Evolutionary conservation across 2,113 vertebrate genomes (phyloP), one percentile per base, ranked within the genome.

Genomic region (Pachycephala philippinensis): DNA sequence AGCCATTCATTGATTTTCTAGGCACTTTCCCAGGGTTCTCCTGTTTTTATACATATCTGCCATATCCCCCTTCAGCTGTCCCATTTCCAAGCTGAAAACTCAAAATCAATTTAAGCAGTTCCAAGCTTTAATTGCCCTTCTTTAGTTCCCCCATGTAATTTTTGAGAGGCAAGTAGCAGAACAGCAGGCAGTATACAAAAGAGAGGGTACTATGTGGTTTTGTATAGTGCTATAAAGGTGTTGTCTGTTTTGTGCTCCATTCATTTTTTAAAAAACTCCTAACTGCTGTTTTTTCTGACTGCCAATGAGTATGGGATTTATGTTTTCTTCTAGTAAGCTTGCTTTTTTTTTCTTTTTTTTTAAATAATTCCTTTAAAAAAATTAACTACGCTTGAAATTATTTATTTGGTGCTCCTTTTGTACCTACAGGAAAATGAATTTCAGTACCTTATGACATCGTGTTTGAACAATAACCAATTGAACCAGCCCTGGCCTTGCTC

Each of bases 71-170:
- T 90, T 94, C 66, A 86, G 24, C 33, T 88, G 90, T 93, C 31
- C n/a, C 31, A 30, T 80, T 97, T 96, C 88, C 95, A 92, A 54
- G 63, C 61, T 85, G 79, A 94, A 80, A 95, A 83, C 59, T 94
- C 94, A 39, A 69, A 87, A 90, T 65, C 57, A 80, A 54, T 95
- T 94, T 92, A 94, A 94, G 59, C 54, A 70, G 90, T 83, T 96
- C 92, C 92, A 97, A 92, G 82, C 28, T 86, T 65, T 95, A 93
- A 94, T 94, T 97, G 71, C 50, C n/a, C 45, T 94, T 86, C 82
- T 88, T 96, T 85, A 82, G 39, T 79, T 96, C 50, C 30, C 45
- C 37, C 42, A 33, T 94, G 83, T 84, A 94, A 90, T 92, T 94
- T 91, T 88, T 94, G 70, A 92, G 57, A 95, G 59, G 63, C 63